Percentiles rank a stretch among this genome's conserved stretches.
Conservation (phyloP, 2,888 invertebrate species). For the Tromatobia lineatoria region DNA sequence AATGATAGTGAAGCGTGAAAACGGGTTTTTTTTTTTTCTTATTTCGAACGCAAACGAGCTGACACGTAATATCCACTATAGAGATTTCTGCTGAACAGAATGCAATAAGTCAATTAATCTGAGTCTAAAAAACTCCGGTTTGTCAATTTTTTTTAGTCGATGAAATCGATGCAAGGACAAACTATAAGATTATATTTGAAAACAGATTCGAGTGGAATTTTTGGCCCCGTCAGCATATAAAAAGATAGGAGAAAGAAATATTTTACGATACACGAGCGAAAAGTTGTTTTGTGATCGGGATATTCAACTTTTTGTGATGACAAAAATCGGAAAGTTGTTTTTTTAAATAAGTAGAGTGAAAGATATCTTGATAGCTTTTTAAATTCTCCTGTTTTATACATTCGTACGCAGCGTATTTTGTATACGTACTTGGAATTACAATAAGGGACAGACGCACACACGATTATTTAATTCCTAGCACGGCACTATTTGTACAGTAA, state of each 20-base stretch:
- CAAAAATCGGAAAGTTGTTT: neutral
- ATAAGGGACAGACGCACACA: neutral
- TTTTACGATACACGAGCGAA: neutral
- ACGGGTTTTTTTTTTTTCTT: constrained; percentile 36
- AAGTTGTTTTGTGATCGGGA: neutral
- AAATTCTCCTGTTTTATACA: neutral
- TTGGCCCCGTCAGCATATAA: neutral
- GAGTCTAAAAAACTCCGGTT: neutral
- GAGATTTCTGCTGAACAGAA: neutral
- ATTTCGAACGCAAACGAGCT: neutral
- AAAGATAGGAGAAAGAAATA: neutral
- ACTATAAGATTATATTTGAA: neutral
- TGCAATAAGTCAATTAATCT: neutral
- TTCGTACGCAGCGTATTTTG: neutral
- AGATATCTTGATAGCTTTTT: neutral
- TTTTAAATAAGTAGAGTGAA: neutral
- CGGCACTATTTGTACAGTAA: constrained; percentile 37
- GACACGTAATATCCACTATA: neutral
- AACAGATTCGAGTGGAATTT: neutral
- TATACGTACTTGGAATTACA: neutral
- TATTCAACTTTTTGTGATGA: neutral
- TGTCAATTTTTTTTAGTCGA: neutral
- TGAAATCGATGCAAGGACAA: neutral
- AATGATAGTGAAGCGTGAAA: constrained; percentile 6
- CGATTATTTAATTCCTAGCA: constrained; percentile 26